Evolutionary conservation across 2,888 invertebrate species (phyloP), one percentile per base, ranked within the genome.

Genomic region (Drosophila emarginata): DNA sequence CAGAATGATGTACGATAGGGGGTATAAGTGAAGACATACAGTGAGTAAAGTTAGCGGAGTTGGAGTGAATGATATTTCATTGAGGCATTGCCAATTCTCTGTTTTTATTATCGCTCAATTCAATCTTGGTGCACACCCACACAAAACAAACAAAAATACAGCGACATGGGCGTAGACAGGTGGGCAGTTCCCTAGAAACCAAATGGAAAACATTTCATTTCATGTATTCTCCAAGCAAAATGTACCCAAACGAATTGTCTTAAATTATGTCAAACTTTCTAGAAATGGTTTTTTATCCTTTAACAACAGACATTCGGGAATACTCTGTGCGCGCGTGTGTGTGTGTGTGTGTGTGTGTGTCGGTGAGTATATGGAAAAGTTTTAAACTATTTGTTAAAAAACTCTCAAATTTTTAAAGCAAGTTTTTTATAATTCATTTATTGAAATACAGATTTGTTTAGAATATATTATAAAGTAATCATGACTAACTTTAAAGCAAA

Each of bases 21-120:
- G 21, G 14, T 9, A 28, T 1, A 32, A 32, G 0, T 32, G 32
- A 32, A 32, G 32, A 28, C 6, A 28, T 32, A 9, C 1, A 11
- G 32, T 2, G 9, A 32, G 32, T 32, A 9, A 32, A 32, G 32
- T 32, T 32, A 32, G 2, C 32, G 15, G 15, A 18, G 12, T 14
- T 18, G 15, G 12, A 32, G n/a, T 40, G 59, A 28, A 45, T 64
- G 71, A 64, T 71, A 14, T 54, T 59, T 72, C 56, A 64, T 54
- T 52, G 62, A 21, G 53, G 37, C 52, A 18, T 26, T 26, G 56
- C 59, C 61, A 53, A 52, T 58, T 61, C 63, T 59, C 39, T 58
- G 37, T 58, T 70, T 82, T 80, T 78, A 78, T 72, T 78, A 84
- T 77, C 81, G 74, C 67, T 62, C 84, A 74, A 73, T 77, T 79